Evolutionary conservation across 1,140 invertebrate species (phyloP), one percentile per base, ranked within the genome.

Genomic region (Saccostrea echinata): DNA sequence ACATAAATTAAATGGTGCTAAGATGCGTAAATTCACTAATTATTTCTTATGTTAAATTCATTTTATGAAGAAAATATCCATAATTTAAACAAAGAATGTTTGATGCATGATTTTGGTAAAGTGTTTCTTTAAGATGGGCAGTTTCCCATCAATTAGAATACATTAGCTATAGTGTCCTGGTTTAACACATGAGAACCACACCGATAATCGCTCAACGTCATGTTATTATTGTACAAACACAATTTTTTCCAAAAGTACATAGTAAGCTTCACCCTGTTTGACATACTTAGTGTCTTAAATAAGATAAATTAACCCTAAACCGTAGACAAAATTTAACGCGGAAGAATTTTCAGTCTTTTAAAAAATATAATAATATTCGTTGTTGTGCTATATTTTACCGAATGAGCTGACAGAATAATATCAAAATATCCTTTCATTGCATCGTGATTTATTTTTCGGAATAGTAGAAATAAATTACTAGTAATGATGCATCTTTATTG

Each of bases 121-220:
- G 55, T 16, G 13, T 57, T 18, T 71, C 8, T 76, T 76, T 76
- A 71, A 71, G 24, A 24, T 76, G 27, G 68, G 3, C 68, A 76
- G 68, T 30, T 30, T 76, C 27, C 68, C 68, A 76, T 76, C 24
- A 76, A 33, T 30, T 30, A 76, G 68, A 76, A 76, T 76, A 30
- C 24, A 33, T 76, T 76, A 30, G 24, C 30, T 16, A 30, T 30
- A 27, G 13, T 76, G 68, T 30, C 30, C 68, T 30, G 27, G 27
- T 30, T 30, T 76, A 27, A 33, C 68, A 76, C 16, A 30, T 13
- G 12, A 30, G 27, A 33, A 76, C 30, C 68, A 33, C 12, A 3
- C 12, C 30, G 27, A 27, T 76, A 24, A 76, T 76, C 68, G 30
- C 68, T 76, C 68, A 76, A 30, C 18, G 68, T 76, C 68, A 76